Evolutionary conservation across 2,888 invertebrate species (phyloP).

Genomic region (Geotrupes spiniger): DNA sequence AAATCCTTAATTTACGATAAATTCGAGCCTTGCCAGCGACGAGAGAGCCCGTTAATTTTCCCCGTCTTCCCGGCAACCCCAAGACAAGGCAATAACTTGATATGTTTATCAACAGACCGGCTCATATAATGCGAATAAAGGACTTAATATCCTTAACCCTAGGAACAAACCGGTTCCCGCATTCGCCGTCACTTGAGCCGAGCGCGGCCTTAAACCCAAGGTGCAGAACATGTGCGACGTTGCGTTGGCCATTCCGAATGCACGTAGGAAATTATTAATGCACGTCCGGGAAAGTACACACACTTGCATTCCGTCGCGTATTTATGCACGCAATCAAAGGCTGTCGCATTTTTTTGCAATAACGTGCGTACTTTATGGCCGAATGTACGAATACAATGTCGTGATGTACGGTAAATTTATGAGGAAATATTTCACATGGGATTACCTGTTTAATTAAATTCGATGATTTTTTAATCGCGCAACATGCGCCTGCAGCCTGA

Average conservation of each 20-base stretch:
- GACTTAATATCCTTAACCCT: conserved; percentile 24
- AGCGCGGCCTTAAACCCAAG: not conserved
- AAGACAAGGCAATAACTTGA: conserved; percentile 27
- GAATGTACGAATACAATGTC: no score
- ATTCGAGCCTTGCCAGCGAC: conserved; percentile 14
- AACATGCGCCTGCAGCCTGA: no score
- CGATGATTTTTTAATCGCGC: conserved; percentile 9
- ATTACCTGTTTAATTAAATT: conserved; percentile 15
- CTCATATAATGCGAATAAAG: conserved; percentile 26
- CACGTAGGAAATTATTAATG: conserved; percentile 1
- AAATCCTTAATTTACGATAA: conserved; percentile 25
- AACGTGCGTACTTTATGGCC: not conserved
- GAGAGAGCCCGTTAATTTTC: conserved; percentile 7
- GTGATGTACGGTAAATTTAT: no score
- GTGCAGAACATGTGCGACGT: not conserved
- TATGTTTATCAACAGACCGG: conserved; percentile 27
- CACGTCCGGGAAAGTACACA: not conserved
- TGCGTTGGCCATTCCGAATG: not conserved
- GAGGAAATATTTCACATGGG: conserved; percentile 12
- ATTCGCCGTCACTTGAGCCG: not conserved
- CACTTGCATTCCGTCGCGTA: no score
- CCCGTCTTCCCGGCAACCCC: conserved; percentile 16
- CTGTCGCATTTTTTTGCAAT: not conserved
- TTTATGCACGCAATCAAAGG: conserved; percentile 3
- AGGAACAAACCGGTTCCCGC: conserved; percentile 12